A percentile compares a stretch with the other conserved stretches of the same genome.
These are phyloP conservation scores for Hypotaenidia okinawae DNA, from an alignment of 2,797 vertebrate species.

Conservation along the genomic window DNA sequence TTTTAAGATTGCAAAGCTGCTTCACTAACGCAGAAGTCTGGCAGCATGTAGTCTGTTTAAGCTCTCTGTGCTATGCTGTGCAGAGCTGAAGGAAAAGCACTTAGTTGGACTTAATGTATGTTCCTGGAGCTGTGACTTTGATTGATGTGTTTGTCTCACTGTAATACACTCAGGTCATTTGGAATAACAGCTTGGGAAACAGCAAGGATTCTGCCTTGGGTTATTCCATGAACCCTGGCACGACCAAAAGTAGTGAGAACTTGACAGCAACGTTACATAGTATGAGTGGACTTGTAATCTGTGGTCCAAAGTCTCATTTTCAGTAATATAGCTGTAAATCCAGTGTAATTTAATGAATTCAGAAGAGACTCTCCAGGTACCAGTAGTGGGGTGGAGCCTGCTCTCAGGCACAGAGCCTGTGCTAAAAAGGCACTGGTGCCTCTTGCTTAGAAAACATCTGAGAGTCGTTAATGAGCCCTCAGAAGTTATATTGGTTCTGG, in stretches of 20 bases:
- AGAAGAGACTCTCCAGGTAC: background rate
- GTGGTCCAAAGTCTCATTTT: background rate
- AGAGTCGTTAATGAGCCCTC: background rate
- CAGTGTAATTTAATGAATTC: background rate
- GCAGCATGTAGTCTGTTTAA: background rate
- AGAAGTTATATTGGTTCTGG: background rate
- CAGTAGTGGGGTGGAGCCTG: background rate
- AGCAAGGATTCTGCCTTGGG: background rate
- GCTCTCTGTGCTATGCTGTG: background rate
- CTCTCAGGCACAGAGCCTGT: background rate
- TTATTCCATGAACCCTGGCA: background rate
- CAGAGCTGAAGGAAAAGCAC: background rate
- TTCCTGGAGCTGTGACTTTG: background rate
- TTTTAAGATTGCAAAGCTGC: background rate
- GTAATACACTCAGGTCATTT: background rate
- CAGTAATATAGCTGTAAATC: background rate
- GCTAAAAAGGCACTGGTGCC: background rate
- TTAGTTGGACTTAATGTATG: background rate
- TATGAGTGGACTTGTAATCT: background rate
- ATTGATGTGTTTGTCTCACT: background rate
- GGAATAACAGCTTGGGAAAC: background rate
- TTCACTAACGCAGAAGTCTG: background rate
- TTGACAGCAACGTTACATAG: background rate
- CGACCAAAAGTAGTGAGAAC: background rate
- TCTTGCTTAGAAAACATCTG: background rate